Conservation (phyloP, 2,113 vertebrate genomes). For the Rhea pennata region DNA sequence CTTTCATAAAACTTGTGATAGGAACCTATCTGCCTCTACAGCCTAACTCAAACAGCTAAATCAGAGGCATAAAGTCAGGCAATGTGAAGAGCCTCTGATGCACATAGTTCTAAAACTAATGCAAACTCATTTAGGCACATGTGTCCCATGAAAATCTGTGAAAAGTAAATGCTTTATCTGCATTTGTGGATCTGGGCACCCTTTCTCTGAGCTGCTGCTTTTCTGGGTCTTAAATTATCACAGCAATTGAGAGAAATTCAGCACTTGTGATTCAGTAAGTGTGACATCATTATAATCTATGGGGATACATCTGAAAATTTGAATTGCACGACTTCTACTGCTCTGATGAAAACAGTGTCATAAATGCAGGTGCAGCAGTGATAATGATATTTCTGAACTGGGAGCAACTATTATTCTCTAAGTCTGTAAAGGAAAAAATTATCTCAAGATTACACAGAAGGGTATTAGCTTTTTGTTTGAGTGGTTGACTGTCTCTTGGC, state of each 20-base stretch:
- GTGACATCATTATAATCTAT: background rate
- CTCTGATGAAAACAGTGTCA: background rate
- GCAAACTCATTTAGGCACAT: background rate
- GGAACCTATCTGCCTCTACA: background rate
- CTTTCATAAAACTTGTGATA: background rate
- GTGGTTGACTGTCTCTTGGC: slow-evolving; percentile 1
- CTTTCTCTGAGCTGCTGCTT: background rate
- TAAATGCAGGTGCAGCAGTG: background rate
- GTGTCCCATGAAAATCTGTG: background rate
- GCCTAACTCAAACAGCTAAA: background rate
- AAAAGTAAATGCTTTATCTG: background rate
- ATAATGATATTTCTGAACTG: background rate
- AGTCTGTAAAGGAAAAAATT: background rate
- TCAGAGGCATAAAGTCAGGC: background rate
- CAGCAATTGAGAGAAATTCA: background rate
- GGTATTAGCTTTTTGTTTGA: background rate
- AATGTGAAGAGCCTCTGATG: background rate
- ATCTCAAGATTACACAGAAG: background rate
- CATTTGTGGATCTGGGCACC: background rate
- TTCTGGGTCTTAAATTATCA: background rate
- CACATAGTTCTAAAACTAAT: background rate
- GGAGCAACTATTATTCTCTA: background rate
- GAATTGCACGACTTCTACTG: background rate
- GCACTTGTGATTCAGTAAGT: background rate
- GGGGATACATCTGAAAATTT: background rate